Evolutionary conservation across 2,113 vertebrate species (phyloP).

Genomic region (Struthidea cinerea): DNA sequence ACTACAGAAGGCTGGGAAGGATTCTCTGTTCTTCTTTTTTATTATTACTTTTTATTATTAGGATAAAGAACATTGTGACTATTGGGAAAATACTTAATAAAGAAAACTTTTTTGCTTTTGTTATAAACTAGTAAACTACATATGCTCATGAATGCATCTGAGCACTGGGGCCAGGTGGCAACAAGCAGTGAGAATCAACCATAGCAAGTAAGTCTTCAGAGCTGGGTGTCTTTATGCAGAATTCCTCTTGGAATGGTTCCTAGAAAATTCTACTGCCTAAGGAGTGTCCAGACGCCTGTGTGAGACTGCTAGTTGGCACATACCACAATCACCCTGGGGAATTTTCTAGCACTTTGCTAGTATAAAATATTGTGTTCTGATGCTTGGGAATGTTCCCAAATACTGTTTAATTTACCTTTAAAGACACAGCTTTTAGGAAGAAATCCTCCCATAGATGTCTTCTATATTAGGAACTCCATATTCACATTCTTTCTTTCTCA

Average conservation of each 20-base stretch:
- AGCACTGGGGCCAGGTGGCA: background rate
- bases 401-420: background rate
- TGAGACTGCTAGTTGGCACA: background rate
- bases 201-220: background rate
- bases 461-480: background rate
- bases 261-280: background rate
- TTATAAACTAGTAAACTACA: background rate
- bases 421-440: background rate
- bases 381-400: background rate
- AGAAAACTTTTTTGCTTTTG: background rate
- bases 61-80: background rate
- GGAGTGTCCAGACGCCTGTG: background rate
- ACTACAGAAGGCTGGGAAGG: background rate
- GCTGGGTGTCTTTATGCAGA: background rate
- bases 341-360: background rate
- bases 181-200: background rate
- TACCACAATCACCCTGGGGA: background rate
- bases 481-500: background rate
- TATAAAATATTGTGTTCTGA: background rate
- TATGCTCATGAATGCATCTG: background rate
- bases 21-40: background rate
- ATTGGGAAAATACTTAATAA: background rate
- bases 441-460: background rate
- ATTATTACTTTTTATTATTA: background rate
- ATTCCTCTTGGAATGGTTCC: background rate